A percentile compares a stretch with the other conserved stretches of the same genome.
phyloP scores from a whole-genome alignment of 2,113 vertebrate species.

The Pardalotus punctatus region DNA sequence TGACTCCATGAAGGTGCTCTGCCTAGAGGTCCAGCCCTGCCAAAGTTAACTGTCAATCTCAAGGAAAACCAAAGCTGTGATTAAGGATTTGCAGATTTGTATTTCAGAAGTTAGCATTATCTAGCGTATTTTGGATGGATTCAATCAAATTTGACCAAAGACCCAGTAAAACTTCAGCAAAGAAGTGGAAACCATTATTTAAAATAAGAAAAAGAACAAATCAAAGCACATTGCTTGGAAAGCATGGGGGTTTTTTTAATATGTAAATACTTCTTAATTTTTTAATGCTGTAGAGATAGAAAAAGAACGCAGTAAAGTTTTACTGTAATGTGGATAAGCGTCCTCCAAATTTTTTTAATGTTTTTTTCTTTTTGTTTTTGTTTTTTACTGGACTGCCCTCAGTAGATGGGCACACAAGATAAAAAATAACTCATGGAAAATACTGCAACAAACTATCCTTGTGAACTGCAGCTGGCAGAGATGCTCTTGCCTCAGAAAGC shows the following conservation, averaged over 20 bases:
- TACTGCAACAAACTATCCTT: background rate
- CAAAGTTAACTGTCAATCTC: background rate
- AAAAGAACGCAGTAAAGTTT: background rate
- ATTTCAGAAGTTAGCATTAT: background rate
- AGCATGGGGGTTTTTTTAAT: rapidly evolving
- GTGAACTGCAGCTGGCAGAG: background rate
- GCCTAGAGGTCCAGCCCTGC: background rate
- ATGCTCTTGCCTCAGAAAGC: background rate
- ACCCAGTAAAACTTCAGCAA: background rate
- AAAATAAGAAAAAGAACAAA: background rate
- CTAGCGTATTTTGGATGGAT: background rate
- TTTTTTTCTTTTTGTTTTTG: background rate
- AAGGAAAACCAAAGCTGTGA: background rate
- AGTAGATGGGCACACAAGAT: background rate
- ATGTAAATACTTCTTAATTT: background rate
- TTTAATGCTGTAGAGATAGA: background rate
- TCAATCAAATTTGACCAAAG: background rate
- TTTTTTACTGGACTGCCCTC: background rate
- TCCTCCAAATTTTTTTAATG: background rate
- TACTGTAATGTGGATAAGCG: background rate
- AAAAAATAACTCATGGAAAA: background rate
- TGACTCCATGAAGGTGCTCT: background rate
- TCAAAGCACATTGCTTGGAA: background rate
- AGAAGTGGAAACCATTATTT: background rate
- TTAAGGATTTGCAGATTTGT: background rate